A percentile compares a stretch with the other conserved stretches of the same genome.
Conservation (phyloP, 2,113 vertebrate species). For the Leiothrix lutea region DNA sequence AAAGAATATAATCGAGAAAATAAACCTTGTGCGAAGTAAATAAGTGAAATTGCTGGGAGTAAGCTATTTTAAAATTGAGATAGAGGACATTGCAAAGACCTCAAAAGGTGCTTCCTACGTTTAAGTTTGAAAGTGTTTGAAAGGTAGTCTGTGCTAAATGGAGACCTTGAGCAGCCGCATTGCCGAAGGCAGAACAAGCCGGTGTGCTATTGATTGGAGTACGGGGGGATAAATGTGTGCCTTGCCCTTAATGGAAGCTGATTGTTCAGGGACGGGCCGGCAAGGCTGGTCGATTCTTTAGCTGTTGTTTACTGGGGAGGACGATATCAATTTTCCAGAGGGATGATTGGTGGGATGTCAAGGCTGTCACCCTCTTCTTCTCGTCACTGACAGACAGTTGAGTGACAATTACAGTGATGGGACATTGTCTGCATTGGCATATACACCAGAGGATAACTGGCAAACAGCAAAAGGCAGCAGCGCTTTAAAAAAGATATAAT, state of each 20-base stretch:
- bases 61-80: not conserved
- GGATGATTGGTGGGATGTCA: constrained; percentile 81
- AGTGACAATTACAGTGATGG: constrained; percentile 77
- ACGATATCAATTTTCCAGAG: constrained; percentile 81
- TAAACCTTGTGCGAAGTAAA: not conserved
- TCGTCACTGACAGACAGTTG: constrained; percentile 73
- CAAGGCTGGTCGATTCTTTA: constrained; percentile 77
- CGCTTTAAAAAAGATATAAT: constrained; percentile 77
- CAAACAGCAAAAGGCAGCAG: constrained; percentile 73
- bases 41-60: not conserved
- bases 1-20: not conserved
- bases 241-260: constrained; percentile 82
- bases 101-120: not conserved
- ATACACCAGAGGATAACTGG: constrained; percentile 79
- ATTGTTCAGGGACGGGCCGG: constrained; percentile 77
- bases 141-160: constrained; percentile 57
- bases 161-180: constrained; percentile 50
- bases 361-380: constrained; percentile 78
- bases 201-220: constrained; percentile 73
- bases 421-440: constrained; percentile 75
- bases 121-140: constrained; percentile 41
- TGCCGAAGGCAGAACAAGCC: constrained; percentile 50
- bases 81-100: not conserved
- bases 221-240: constrained; percentile 75
- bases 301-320: constrained; percentile 83